Conservation (phyloP, 1,140 invertebrate genomes). For the Rhopalosiphum maidis region DNA sequence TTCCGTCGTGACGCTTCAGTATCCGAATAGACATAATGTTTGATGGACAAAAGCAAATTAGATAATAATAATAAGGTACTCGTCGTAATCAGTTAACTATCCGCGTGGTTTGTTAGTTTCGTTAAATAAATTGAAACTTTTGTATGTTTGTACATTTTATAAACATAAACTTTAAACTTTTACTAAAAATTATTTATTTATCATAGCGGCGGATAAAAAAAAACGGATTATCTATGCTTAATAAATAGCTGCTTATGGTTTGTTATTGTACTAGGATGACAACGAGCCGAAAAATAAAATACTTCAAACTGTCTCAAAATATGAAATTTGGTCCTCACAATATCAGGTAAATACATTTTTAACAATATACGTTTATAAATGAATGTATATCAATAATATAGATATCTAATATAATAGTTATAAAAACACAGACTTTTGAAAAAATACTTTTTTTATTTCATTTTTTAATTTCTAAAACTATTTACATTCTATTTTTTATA, state of each 20-base stretch:
- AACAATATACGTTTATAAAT: not conserved
- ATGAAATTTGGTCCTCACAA: not conserved
- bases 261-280: not conserved
- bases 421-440: not conserved
- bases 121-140: conserved; percentile 7
- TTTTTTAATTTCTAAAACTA: too few relatives aligned
- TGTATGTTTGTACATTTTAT: not conserved
- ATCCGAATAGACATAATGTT: conserved; percentile 54
- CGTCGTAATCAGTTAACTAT: not conserved
- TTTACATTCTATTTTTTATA: too few relatives aligned
- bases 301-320: not conserved
- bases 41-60: conserved; percentile 56
- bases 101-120: not conserved
- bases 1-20: conserved; percentile 53
- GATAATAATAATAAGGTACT: conserved; percentile 3
- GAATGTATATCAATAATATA: not conserved
- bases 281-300: not conserved
- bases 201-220: not conserved
- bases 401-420: not conserved
- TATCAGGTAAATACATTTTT: not conserved
- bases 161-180: not conserved
- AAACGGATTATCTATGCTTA: not conserved
- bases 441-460: too few relatives aligned
- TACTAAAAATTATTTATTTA: not conserved
- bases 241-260: not conserved